Percentiles rank a stretch among this genome's conserved stretches.
Evolutionary conservation across 2,797 vertebrate species (phyloP).

Genomic region (Crenuchus spilurus): DNA sequence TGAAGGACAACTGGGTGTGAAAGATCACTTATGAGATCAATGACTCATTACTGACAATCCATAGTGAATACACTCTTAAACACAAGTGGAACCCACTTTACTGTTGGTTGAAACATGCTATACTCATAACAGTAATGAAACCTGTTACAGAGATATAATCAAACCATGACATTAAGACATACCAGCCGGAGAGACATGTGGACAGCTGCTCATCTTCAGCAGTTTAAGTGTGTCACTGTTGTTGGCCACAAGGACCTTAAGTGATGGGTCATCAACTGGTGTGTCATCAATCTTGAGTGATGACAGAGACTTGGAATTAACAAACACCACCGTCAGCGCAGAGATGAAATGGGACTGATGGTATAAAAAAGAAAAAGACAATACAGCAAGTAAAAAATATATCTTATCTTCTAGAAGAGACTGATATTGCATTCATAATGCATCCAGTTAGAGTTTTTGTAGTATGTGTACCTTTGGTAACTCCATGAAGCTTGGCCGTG

Average conservation of each 20-base stretch:
- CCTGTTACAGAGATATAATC: neutral
- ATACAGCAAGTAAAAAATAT: neutral
- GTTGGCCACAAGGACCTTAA: slow-evolving; percentile 94
- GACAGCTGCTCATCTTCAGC: slow-evolving; percentile 98
- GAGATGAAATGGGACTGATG: slow-evolving; percentile 96
- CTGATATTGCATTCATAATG: too few relatives aligned
- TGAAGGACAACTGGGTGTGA: neutral
- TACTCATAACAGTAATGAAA: neutral
- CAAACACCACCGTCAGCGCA: slow-evolving; percentile 96
- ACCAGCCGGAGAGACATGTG: slow-evolving; percentile 98
- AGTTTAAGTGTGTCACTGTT: slow-evolving; percentile 96
- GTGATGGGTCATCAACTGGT: slow-evolving; percentile 95
- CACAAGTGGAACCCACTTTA: neutral
- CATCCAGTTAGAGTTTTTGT: too few relatives aligned
- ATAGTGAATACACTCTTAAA: neutral
- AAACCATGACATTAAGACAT: slow-evolving; percentile 33
- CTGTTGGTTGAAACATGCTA: neutral
- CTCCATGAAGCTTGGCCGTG: slow-evolving; percentile 98
- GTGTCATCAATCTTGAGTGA: slow-evolving; percentile 98
- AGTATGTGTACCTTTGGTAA: slow-evolving; percentile 88
- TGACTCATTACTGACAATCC: too few relatives aligned
- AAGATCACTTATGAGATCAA: too few relatives aligned
- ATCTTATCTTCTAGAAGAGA: accelerated
- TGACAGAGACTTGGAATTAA: slow-evolving; percentile 98
- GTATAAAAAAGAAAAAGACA: slow-evolving; percentile 2